A percentile compares a stretch with the other conserved stretches of the same genome.
These are phyloP conservation scores for Lasioglossum morio DNA, from an alignment of 2,888 invertebrate genomes.

Conservation along the genomic window DNA sequence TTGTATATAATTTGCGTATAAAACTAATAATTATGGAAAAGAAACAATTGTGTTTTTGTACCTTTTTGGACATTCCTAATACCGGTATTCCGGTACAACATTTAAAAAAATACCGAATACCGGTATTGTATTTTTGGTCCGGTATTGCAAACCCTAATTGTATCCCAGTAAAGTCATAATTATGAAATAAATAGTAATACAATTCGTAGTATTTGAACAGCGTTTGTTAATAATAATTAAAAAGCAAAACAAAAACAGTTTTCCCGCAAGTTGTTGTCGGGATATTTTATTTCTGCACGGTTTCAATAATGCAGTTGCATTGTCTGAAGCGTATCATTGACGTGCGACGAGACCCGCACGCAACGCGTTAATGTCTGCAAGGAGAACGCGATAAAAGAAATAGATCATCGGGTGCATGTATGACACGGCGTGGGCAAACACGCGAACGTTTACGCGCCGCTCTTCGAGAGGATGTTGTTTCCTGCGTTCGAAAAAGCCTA, in stretches of 20 bases:
- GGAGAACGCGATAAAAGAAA: neutral
- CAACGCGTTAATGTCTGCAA: neutral
- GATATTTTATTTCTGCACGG: neutral
- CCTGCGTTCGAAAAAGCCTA: conserved; percentile 24
- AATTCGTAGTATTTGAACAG: too few species aligned
- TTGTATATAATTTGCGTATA: too few species aligned
- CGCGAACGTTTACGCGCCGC: neutral
- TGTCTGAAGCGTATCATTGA: neutral
- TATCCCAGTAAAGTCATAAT: neutral
- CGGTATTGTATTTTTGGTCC: too few species aligned
- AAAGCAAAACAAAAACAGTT: neutral
- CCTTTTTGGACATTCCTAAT: too few species aligned
- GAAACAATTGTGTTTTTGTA: too few species aligned
- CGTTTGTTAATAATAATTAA: neutral
- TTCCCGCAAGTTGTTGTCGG: neutral
- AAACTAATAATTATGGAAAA: too few species aligned
- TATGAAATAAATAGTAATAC: neutral
- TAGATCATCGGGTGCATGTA: conserved; percentile 9
- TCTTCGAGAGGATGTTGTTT: conserved; percentile 19
- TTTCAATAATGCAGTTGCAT: neutral
- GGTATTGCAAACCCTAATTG: too few species aligned
- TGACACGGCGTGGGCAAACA: neutral
- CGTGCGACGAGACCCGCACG: neutral
- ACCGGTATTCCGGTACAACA: too few species aligned
- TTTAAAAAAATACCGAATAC: too few species aligned